Conservation (phyloP, 2,113 vertebrate species). For the Nothoprocta pentlandii region DNA sequence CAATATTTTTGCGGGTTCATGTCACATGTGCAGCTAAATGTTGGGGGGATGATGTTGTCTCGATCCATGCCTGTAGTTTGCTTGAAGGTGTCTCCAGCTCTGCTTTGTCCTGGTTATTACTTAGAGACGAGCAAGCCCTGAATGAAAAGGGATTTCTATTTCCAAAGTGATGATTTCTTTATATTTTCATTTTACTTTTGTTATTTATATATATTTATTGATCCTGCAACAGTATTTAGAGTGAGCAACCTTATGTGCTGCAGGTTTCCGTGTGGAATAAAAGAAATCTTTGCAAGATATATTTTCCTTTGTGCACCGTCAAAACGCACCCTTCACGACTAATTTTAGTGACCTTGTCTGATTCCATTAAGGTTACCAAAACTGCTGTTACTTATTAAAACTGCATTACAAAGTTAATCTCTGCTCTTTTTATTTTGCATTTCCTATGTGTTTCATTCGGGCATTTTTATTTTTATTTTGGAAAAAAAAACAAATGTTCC, state of each 20-base stretch:
- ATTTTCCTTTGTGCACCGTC: slow-evolving; percentile 39
- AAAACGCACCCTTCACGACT: not conserved
- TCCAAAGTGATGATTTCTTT: not conserved
- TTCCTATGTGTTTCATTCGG: not conserved
- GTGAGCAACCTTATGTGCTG: rapidly evolving
- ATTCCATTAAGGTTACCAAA: not conserved
- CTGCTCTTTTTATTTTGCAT: not conserved
- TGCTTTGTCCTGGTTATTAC: not conserved
- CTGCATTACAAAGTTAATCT: not conserved
- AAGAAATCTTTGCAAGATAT: not conserved
- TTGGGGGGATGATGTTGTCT: not conserved
- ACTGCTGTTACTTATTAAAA: not conserved
- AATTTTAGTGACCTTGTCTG: slow-evolving; percentile 44
- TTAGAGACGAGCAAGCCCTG: not conserved
- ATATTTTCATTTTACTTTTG: not conserved
- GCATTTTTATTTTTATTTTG: no score
- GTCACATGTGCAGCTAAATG: not conserved
- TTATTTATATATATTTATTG: no score
- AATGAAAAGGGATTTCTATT: not conserved
- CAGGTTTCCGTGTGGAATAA: not conserved
- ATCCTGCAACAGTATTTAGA: rapidly evolving
- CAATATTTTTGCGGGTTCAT: not conserved
- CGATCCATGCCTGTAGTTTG: not conserved
- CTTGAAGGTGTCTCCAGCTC: slow-evolving; percentile 2
- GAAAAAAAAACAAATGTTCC: not conserved